These are phyloP conservation scores for Catamblyrhynchus diadema DNA, from an alignment of 2,797 vertebrate genomes.

Conservation along the genomic window DNA sequence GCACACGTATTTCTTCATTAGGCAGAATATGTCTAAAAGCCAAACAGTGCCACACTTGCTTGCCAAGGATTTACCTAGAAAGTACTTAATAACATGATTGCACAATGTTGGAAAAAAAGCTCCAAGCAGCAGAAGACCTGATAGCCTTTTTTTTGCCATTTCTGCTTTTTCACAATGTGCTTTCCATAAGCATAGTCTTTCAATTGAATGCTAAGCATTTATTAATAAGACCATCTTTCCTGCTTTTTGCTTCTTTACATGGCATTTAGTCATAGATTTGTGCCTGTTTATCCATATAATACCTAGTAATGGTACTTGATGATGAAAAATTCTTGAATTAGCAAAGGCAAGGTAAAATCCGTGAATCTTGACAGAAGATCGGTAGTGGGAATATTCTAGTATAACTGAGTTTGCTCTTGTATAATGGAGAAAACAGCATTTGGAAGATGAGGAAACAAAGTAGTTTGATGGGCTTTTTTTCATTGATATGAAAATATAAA, in stretches of 20 bases:
- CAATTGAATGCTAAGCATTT: background rate
- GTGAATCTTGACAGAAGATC: background rate
- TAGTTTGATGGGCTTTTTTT: background rate
- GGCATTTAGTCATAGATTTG: background rate
- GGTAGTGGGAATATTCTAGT: background rate
- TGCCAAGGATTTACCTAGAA: background rate
- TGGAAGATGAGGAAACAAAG: background rate
- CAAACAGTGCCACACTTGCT: background rate
- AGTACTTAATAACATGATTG: background rate
- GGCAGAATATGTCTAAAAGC: background rate
- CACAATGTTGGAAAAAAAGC: background rate
- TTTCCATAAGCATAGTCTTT: background rate
- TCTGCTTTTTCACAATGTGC: background rate
- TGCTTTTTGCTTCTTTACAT: background rate
- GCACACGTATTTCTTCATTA: background rate
- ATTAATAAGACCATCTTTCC: background rate
- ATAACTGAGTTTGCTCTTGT: background rate
- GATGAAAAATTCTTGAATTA: background rate
- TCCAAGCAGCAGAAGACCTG: background rate
- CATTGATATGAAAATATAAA: background rate
- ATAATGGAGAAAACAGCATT: background rate
- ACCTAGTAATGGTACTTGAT: background rate
- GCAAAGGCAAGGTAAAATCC: background rate
- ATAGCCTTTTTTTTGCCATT: background rate
- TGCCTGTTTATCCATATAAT: background rate